Evolutionary conservation across 2,113 vertebrate genomes (phyloP).

Genomic region (Gymnogyps californianus): DNA sequence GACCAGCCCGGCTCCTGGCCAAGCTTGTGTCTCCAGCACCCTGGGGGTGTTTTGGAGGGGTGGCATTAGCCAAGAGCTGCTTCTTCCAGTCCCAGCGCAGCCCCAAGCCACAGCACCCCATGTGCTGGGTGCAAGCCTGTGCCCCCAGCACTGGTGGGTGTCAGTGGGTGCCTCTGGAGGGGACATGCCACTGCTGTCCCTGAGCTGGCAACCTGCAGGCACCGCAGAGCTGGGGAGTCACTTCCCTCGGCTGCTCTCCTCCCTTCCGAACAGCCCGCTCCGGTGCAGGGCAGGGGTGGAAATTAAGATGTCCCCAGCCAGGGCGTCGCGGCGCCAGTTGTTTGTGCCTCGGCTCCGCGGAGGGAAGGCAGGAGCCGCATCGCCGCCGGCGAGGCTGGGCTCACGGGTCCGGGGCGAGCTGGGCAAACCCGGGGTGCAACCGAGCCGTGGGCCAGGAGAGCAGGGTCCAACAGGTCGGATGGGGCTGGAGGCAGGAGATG

Average conservation of each 20-base stretch:
- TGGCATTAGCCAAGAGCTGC: neutral
- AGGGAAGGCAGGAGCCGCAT: neutral
- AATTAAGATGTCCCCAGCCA: neutral
- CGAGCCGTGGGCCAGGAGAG: neutral
- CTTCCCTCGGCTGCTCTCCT: neutral
- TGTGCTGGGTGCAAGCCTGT: neutral
- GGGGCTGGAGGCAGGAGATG: neutral
- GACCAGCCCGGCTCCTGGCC: neutral
- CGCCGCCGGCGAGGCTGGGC: accelerated
- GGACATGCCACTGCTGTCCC: accelerated
- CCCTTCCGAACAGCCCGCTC: neutral
- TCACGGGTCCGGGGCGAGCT: neutral
- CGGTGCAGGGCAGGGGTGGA: neutral
- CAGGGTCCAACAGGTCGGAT: neutral
- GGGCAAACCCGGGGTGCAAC: neutral
- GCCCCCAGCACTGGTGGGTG: neutral
- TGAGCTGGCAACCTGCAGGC: neutral
- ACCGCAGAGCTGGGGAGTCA: neutral
- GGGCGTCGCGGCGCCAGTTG: accelerated
- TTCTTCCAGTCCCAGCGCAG: neutral
- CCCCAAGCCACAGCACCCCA: accelerated
- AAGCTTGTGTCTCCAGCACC: accelerated
- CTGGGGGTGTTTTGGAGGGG: neutral
- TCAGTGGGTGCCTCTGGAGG: neutral
- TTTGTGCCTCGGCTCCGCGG: accelerated